These are phyloP conservation scores for Oscheius sp. DNA, from an alignment of 2,888 invertebrate genomes.

Conservation along the genomic window DNA sequence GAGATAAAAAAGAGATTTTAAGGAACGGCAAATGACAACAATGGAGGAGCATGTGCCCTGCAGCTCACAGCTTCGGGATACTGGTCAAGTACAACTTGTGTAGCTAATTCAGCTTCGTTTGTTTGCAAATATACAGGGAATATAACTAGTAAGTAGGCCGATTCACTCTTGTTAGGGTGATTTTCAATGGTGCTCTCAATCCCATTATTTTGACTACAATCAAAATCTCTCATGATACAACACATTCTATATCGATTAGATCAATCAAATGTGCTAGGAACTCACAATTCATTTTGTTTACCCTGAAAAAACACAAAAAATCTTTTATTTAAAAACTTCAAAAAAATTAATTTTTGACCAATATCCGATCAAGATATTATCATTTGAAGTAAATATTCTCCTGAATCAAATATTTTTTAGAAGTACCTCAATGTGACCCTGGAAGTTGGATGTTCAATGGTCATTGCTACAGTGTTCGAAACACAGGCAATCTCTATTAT, in stretches of 20 bases:
- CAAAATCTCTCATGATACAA: too few relatives aligned
- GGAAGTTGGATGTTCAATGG: slow-evolving; percentile 4
- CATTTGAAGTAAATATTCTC: too few relatives aligned
- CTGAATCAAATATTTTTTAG: too few relatives aligned
- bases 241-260: not conserved
- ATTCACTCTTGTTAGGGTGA: not conserved
- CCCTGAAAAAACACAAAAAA: too few relatives aligned
- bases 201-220: too few relatives aligned
- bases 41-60: not conserved
- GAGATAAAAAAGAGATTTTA: too few relatives aligned
- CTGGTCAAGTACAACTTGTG: not conserved
- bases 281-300: too few relatives aligned
- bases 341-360: not conserved
- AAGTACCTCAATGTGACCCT: not conserved
- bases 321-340: too few relatives aligned
- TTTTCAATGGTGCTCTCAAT: too few relatives aligned
- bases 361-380: not conserved
- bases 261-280: not conserved
- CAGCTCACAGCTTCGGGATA: not conserved
- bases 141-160: not conserved
- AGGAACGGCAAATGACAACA: not conserved
- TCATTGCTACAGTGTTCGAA: not conserved
- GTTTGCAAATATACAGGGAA: not conserved
- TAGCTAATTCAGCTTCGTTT: not conserved
- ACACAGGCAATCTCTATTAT: not conserved